Percentiles rank a stretch among this genome's conserved stretches.
These are phyloP conservation scores for Drosophila ercepeae DNA, from an alignment of 1,140 invertebrate species.

Conservation along the genomic window DNA sequence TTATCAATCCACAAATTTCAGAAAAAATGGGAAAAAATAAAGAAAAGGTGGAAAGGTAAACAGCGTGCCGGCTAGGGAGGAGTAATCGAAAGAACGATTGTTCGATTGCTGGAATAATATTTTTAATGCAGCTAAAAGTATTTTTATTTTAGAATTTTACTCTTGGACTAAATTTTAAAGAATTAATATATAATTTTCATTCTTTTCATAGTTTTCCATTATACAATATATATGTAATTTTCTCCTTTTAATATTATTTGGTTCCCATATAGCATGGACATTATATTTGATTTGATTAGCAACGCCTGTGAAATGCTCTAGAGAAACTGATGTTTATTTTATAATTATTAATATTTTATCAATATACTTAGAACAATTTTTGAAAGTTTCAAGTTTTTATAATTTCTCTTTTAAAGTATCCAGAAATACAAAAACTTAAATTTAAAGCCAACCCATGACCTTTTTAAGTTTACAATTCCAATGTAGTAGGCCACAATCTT, in stretches of 20 bases:
- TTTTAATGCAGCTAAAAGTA: neutral
- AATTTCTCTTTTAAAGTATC: neutral
- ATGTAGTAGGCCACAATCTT: neutral
- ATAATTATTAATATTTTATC: too few relatives aligned
- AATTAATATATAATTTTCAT: too few relatives aligned
- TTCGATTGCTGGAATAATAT: neutral
- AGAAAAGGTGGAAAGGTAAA: neutral
- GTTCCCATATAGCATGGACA: too few relatives aligned
- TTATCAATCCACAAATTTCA: neutral
- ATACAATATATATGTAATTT: too few relatives aligned
- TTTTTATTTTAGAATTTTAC: too few relatives aligned
- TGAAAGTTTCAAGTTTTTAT: too few relatives aligned
- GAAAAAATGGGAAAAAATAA: neutral
- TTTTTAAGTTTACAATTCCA: neutral
- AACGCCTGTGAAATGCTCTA: neutral
- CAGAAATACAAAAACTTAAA: neutral
- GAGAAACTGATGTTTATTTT: too few relatives aligned
- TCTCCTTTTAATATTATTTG: too few relatives aligned
- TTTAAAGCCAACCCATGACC: neutral
- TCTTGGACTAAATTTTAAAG: too few relatives aligned
- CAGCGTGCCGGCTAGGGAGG: constrained; percentile 24
- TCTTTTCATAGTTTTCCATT: too few relatives aligned
- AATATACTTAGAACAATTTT: too few relatives aligned
- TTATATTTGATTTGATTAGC: neutral
- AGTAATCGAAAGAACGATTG: neutral